Percentiles rank a stretch among this genome's conserved stretches.
These are phyloP conservation scores for Micoletzkya japonica DNA, from an alignment of 2,888 invertebrate genomes.

Conservation along the genomic window DNA sequence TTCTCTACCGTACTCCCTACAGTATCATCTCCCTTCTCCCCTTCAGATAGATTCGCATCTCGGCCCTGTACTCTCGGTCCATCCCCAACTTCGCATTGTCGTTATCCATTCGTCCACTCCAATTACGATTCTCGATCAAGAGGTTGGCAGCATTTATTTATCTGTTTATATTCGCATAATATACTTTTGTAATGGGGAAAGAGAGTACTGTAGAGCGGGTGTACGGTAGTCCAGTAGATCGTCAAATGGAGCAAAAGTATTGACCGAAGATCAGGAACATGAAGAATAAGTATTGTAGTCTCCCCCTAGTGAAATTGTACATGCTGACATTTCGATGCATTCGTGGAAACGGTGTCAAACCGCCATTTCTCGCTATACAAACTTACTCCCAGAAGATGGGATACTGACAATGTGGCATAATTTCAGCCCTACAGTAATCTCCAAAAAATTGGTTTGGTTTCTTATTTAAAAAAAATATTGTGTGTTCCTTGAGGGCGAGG, in stretches of 20 bases:
- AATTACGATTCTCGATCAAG: slow-evolving; percentile 39
- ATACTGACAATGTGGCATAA: no score
- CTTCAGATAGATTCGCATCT: slow-evolving; percentile 36
- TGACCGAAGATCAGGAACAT: not conserved
- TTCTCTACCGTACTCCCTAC: no score
- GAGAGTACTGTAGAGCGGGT: not conserved
- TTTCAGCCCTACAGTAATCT: no score
- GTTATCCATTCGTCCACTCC: slow-evolving; percentile 37
- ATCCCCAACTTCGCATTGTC: slow-evolving; percentile 37
- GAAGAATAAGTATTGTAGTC: no score
- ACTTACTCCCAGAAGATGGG: no score
- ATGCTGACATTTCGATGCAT: no score
- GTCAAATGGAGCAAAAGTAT: not conserved
- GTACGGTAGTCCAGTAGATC: not conserved
- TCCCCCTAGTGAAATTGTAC: no score
- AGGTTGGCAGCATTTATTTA: not conserved
- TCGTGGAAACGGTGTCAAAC: no score
- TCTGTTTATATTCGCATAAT: not conserved
- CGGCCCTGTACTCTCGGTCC: slow-evolving; percentile 37
- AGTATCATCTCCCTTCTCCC: no score
- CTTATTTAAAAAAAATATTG: not conserved
- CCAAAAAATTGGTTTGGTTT: not conserved
- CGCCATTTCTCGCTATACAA: no score
- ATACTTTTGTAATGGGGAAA: not conserved
- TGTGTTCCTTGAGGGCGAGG: slow-evolving; percentile 34